Percentiles rank a stretch among this genome's conserved stretches.
phyloP scores from a whole-genome alignment of 2,797 vertebrate species.

The Myiotriccus ornatus region DNA sequence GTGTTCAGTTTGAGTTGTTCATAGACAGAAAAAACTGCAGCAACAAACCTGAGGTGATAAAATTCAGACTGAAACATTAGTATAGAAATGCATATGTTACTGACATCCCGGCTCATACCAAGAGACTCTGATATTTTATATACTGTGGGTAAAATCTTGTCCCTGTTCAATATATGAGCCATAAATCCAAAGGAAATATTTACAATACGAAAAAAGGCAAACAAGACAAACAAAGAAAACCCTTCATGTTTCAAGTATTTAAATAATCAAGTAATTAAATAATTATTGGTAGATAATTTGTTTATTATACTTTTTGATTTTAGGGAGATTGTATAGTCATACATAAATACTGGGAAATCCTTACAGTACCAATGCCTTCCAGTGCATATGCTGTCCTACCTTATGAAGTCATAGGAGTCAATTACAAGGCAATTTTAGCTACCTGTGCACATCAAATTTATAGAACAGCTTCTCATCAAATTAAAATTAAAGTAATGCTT shows the following conservation, averaged over 20 bases:
- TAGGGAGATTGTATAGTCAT: background rate
- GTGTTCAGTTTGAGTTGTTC: background rate
- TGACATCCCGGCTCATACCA: background rate
- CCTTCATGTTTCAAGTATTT: background rate
- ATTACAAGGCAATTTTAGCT: background rate
- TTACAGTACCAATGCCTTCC: background rate
- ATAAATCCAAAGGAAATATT: background rate
- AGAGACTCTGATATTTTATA: background rate
- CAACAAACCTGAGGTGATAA: background rate
- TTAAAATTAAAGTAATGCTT: conserved; percentile 79
- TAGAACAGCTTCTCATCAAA: conserved; percentile 72
- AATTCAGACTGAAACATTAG: background rate
- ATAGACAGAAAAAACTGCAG: background rate
- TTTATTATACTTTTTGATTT: conserved; percentile 1
- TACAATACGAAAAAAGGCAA: background rate
- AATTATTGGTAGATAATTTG: background rate
- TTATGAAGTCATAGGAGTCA: background rate
- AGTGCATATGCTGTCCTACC: background rate
- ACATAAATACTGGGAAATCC: background rate
- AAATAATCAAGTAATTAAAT: conserved; percentile 18
- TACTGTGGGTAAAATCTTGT: background rate
- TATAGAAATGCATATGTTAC: background rate
- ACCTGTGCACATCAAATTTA: background rate
- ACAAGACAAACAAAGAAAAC: background rate
- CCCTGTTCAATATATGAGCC: background rate